Evolutionary conservation across 2,888 invertebrate genomes (phyloP).

Genomic region (Drosophila prolongata): DNA sequence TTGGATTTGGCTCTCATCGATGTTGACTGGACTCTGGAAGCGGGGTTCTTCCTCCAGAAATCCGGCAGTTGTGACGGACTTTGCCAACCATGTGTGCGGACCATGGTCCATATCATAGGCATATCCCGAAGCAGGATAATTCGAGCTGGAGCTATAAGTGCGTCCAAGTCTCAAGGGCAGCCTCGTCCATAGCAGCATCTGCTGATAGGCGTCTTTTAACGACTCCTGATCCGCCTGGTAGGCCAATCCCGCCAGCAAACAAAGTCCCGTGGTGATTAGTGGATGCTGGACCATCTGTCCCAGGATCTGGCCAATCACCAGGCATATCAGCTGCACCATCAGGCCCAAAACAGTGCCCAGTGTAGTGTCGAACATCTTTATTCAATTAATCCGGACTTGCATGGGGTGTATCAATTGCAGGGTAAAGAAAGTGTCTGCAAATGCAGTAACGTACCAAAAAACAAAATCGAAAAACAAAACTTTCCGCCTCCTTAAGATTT

Average conservation of each 20-base stretch:
- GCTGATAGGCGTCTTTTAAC: constrained; percentile 25
- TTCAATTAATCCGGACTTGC: background rate
- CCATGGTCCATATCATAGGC: constrained; percentile 64
- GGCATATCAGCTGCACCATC: constrained; percentile 48
- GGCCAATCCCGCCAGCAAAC: constrained; percentile 62
- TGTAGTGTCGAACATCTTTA: constrained; percentile 60
- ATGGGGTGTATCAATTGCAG: background rate
- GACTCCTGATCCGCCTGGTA: constrained; percentile 57
- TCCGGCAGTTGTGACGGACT: background rate
- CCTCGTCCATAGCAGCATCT: background rate
- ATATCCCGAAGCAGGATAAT: constrained; percentile 2
- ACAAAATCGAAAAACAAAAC: constrained; percentile 4
- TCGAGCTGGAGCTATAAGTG: background rate
- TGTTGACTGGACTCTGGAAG: constrained; percentile 85
- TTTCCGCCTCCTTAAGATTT: constrained; percentile 5
- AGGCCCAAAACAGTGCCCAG: constrained; percentile 51
- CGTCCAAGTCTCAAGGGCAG: constrained; percentile 3
- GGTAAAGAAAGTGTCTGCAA: constrained; percentile 2
- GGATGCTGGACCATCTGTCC: constrained; percentile 71
- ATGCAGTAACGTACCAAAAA: constrained; percentile 26
- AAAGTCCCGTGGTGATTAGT: constrained; percentile 61
- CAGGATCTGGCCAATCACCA: constrained; percentile 56
- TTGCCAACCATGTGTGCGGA: constrained; percentile 83
- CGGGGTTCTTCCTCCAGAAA: background rate
- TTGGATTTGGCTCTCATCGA: constrained; percentile 75